phyloP scores from a whole-genome alignment of 1,140 invertebrate species.

The Ruditapes philippinarum region DNA sequence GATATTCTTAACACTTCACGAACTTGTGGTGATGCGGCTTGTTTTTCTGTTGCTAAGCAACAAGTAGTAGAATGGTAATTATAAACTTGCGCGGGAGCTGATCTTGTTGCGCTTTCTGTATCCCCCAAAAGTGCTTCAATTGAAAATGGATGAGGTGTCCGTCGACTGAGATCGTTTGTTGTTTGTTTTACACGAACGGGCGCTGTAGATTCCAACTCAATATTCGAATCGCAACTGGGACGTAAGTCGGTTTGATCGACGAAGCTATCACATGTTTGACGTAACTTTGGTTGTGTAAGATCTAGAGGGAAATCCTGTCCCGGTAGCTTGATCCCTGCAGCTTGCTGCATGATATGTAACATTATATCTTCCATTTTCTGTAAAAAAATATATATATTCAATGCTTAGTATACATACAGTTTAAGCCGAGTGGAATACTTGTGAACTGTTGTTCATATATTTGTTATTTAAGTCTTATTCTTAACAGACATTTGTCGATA shows the following conservation, averaged over 20 bases:
- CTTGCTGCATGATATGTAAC: slow-evolving; percentile 1
- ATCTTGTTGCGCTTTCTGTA: neutral
- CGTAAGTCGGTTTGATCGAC: slow-evolving; percentile 7
- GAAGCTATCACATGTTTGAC: slow-evolving; percentile 20
- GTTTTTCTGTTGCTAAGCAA: too few relatives aligned
- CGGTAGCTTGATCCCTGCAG: neutral
- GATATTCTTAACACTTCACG: neutral
- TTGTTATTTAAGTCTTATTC: too few relatives aligned
- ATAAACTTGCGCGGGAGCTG: neutral
- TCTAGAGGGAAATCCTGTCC: neutral
- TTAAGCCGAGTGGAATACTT: too few relatives aligned
- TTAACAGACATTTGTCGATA: too few relatives aligned
- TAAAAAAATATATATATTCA: neutral
- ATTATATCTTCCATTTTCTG: slow-evolving; percentile 31
- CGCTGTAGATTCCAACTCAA: too few relatives aligned
- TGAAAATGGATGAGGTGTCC: neutral
- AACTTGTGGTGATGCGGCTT: too few relatives aligned
- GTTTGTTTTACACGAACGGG: too few relatives aligned
- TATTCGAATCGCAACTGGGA: neutral
- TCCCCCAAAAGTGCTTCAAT: neutral
- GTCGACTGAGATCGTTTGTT: too few relatives aligned
- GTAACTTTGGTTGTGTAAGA: neutral
- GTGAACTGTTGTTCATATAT: too few relatives aligned
- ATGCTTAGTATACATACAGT: too few relatives aligned
- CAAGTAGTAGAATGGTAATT: neutral